Evolutionary conservation across 1,140 invertebrate genomes (phyloP), one percentile per base, ranked within the genome.

Genomic region (Melipona quadrifasciata): DNA sequence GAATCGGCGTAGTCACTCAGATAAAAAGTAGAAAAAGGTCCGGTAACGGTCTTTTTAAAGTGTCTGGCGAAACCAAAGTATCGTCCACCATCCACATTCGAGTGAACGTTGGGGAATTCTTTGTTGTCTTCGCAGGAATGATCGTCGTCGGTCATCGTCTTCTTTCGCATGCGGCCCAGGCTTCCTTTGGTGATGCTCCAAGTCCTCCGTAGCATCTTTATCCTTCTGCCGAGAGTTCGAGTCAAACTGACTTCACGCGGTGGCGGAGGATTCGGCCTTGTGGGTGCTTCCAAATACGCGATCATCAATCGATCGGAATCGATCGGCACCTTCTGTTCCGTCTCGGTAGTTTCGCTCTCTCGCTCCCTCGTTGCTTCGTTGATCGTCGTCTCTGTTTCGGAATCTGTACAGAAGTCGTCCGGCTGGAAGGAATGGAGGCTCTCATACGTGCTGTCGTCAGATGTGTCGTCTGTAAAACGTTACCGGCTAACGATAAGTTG

Each of bases 181-280:
- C 93, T 94, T 10, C 93, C 94, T 82, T 94, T 95, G 31, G 94
- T 95, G 53, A 95, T 93, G 79, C 93, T 95, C 93, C 93, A 95
- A 0, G 93, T 94, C 70, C 93, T 88, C 27, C 93, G 86, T 0
- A 95, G 78, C 84, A 94, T 93, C 67, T 94, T 94, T 82, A 94
- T 93, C 34, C 90, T 90, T 51, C 90, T 91, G 1, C 93, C 93
- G 5, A 94, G 78, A 27, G 90, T 93, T 34, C 94, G 91, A 6
- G 91, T 94, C 39, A 94, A 74, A 82, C 91, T 94, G 34, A 89
- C 88, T 74, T 94, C 94, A 58, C 92, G 89, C 0, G 93, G 94
- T 0, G 93, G 93, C 0, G 93, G 92, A 39, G 94, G 94, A 31
- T 90, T 92, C 1, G 94, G 93, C 57, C 91, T 92, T 2, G 86